These are phyloP conservation scores for Scaptodrosophila latifasciaeformis DNA, from an alignment of 2,888 invertebrate genomes.

Conservation along the genomic window DNA sequence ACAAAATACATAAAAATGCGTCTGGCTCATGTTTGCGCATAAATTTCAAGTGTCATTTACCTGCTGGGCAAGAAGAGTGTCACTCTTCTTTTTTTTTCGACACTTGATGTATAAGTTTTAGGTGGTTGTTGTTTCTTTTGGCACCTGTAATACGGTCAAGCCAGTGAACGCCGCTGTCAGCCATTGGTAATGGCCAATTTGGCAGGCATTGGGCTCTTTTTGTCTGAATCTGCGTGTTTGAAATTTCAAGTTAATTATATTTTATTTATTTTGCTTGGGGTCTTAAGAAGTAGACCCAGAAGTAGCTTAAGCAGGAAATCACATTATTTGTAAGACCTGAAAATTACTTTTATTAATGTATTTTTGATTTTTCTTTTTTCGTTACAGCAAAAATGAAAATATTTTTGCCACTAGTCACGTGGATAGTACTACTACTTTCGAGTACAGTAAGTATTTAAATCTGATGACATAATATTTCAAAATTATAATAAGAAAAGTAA, in stretches of 20 bases:
- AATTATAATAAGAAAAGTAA: background rate
- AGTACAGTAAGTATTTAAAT: conserved; percentile 82
- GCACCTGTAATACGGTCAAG: conserved; percentile 49
- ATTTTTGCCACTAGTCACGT: conserved; percentile 93
- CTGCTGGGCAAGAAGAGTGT: conserved; percentile 12
- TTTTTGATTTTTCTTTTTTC: conserved; percentile 73
- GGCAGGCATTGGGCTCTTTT: conserved; percentile 26
- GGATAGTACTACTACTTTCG: conserved; percentile 89
- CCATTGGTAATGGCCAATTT: conserved; percentile 52
- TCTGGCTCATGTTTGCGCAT: conserved; percentile 53
- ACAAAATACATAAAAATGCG: conserved; percentile 22
- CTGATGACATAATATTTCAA: background rate
- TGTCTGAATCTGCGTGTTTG: conserved; percentile 41
- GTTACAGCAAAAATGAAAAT: conserved; percentile 94
- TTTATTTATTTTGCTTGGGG: conserved; percentile 40
- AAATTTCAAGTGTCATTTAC: conserved; percentile 67
- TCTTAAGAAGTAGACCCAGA: background rate
- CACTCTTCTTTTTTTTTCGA: background rate
- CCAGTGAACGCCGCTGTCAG: no score
- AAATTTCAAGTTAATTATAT: conserved; percentile 60
- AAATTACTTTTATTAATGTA: conserved; percentile 7
- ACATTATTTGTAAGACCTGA: conserved; percentile 29
- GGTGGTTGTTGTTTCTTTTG: conserved; percentile 50
- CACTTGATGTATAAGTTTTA: conserved; percentile 13
- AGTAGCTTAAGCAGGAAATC: conserved; percentile 49